A percentile compares a stretch with the other conserved stretches of the same genome.
These are phyloP conservation scores for Natrix natrix DNA, from an alignment of 2,797 vertebrate genomes.

Conservation along the genomic window DNA sequence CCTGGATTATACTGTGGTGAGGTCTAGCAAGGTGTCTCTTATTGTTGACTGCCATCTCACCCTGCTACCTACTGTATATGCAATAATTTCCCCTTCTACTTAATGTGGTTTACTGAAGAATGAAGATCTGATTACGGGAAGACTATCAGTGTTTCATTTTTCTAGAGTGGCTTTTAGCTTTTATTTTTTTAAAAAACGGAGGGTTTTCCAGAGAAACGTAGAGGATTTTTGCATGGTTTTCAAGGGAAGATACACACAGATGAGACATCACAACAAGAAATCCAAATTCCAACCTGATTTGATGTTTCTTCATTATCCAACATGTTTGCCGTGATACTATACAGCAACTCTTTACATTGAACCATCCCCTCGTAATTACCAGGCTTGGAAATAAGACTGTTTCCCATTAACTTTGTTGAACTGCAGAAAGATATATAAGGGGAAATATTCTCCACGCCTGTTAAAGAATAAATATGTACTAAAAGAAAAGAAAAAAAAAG, in stretches of 20 bases:
- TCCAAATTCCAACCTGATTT: not conserved
- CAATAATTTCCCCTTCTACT: not conserved
- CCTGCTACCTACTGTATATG: not conserved
- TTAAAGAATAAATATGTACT: constrained; percentile 7
- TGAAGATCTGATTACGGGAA: not conserved
- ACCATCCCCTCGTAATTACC: not conserved
- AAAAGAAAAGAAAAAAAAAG: constrained; percentile 26
- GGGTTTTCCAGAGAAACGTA: not conserved
- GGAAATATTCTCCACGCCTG: not conserved
- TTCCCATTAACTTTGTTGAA: not conserved
- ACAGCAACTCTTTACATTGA: not conserved
- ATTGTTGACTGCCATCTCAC: not conserved
- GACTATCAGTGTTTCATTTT: not conserved
- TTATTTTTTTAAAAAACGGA: not conserved
- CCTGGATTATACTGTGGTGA: not conserved
- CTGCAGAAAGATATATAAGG: not conserved
- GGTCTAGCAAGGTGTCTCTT: not conserved
- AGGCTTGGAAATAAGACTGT: not conserved
- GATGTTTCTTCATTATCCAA: constrained; percentile 17
- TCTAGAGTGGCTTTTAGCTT: not conserved
- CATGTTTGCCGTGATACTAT: not conserved
- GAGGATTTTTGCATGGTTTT: not conserved
- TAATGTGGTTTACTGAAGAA: not conserved
- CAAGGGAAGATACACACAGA: not conserved
- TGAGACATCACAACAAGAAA: not conserved